Evolutionary conservation across 2,797 vertebrate genomes (phyloP).

Genomic region (Enteromius trimaculatus): DNA sequence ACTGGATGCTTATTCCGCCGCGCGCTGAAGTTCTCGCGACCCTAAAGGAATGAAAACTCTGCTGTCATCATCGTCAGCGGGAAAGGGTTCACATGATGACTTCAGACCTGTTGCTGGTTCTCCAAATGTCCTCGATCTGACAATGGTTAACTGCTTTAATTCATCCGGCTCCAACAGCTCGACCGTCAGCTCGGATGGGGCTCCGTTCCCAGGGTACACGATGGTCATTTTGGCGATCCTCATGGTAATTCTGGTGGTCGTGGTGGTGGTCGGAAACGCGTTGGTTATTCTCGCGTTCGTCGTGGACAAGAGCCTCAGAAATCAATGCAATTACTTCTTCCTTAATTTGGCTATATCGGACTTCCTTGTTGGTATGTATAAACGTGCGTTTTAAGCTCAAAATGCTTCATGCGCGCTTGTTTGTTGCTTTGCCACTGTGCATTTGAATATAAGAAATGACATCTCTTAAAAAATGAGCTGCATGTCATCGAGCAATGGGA

Average conservation of each 20-base stretch:
- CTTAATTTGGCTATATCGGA: slow-evolving; percentile 91
- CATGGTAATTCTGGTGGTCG: slow-evolving; percentile 82
- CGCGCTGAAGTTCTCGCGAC: slow-evolving; percentile 35
- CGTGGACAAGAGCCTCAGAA: slow-evolving; percentile 88
- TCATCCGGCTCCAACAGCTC: slow-evolving; percentile 54
- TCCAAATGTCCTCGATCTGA: slow-evolving; percentile 55
- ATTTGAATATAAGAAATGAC: background rate
- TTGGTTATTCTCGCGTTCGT: slow-evolving; percentile 90
- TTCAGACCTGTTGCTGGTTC: slow-evolving; percentile 38
- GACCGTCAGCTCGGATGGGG: slow-evolving; percentile 63
- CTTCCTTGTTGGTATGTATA: slow-evolving; percentile 87
- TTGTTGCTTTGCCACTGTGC: background rate
- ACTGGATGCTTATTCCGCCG: background rate
- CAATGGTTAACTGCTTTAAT: slow-evolving; percentile 75
- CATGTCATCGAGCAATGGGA: background rate
- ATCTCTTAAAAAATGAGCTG: background rate
- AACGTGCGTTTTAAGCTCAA: background rate
- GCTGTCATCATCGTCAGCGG: background rate
- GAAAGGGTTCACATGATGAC: slow-evolving; percentile 30
- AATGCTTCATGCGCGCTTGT: background rate
- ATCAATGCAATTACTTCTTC: slow-evolving; percentile 89
- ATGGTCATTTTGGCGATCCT: slow-evolving; percentile 78
- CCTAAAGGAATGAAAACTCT: slow-evolving; percentile 27
- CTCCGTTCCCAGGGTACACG: slow-evolving; percentile 73
- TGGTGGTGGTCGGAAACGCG: slow-evolving; percentile 86